Base-by-base conservation (phyloP, 2,113 vertebrate species). In the Todiramphus saurophagus region DNA sequence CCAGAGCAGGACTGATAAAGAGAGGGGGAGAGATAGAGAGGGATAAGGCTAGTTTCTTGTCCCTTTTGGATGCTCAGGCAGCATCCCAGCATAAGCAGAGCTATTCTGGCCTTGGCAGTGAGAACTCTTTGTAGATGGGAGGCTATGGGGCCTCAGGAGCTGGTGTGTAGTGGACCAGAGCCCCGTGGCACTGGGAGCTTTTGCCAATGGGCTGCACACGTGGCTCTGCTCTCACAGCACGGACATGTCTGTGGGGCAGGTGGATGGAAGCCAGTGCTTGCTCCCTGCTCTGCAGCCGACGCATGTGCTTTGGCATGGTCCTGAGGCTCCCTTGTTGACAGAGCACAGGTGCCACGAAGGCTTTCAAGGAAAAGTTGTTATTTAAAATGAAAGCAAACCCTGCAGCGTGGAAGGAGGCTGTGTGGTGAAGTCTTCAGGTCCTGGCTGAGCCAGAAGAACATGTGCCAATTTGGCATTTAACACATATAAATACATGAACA, bases 281-380 rank as follows among this genome's bases (percentile, higher is more conserved):
- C 27, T 43, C 63, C 60, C 41, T 1, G 5, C 55, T 63, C 1
- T 2, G 5, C 55, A 69, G 44, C 67, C 11, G 12, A 67, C 3
- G 7, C 2, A 6, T 63, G 50, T 83, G 44, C 56, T 35, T 78
- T 83, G 60, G 80, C 41, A 0, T 0, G 0, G 51, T 59, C 83
- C 81, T 13, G 19, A 58, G 56, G 73, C 24, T 82, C 69, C 43
- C 41, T 68, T 20, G 23, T 46, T 43, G 25, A 62, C 1, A 5
- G 55, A 89, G 31, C 50, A 30, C 93, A 81, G 90, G 82, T 90
- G 80, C 39, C 80, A 75, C 0, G 7, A 77, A 93, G 81, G 59
- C 23, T 90, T 81, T 84, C 77, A 94, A 87, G 77, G 74, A 87
- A 83, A 94, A 77, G 78, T 37, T 63, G 13, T 55, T 90, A 31